phyloP scores from a whole-genome alignment of 1,140 invertebrate species.

The Formica selysi region DNA sequence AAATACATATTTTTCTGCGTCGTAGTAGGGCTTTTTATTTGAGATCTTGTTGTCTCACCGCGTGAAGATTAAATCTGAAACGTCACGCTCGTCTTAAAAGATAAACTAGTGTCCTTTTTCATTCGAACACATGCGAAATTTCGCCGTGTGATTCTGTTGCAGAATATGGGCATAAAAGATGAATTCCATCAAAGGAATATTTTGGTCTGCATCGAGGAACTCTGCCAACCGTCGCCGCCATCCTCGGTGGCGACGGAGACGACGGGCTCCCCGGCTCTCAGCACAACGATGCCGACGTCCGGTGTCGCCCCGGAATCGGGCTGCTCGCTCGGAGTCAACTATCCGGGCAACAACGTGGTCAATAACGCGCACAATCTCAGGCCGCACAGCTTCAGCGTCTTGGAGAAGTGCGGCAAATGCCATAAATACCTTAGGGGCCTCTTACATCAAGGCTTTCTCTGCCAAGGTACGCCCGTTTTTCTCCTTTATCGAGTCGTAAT shows the following conservation, averaged over 20 bases:
- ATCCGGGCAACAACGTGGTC: constrained; percentile 62
- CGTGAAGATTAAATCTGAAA: constrained; percentile 8
- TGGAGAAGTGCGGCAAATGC: constrained; percentile 92
- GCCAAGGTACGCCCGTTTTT: constrained; percentile 88
- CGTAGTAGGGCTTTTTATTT: background rate
- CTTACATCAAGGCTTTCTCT: constrained; percentile 91
- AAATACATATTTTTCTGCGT: too few relatives aligned
- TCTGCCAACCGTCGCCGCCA: constrained; percentile 85
- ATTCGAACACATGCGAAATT: background rate
- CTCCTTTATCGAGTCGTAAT: background rate
- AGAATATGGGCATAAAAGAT: constrained; percentile 93
- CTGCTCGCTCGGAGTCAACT: constrained; percentile 62
- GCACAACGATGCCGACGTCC: constrained; percentile 58
- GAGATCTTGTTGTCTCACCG: too few relatives aligned
- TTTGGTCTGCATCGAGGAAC: constrained; percentile 90
- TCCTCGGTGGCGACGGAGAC: constrained; percentile 71
- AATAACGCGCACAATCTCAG: constrained; percentile 86
- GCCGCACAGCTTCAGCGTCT: constrained; percentile 90
- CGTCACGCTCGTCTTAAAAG: background rate
- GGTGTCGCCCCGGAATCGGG: constrained; percentile 58
- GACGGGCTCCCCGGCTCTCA: background rate
- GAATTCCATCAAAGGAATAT: constrained; percentile 92
- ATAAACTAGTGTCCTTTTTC: too few relatives aligned
- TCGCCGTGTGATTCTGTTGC: constrained; percentile 63
- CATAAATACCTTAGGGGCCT: constrained; percentile 91